A percentile compares a stretch with the other conserved stretches of the same genome.
phyloP scores from a whole-genome alignment of 2,797 vertebrate genomes.

The Bryconaethiops microstoma region DNA sequence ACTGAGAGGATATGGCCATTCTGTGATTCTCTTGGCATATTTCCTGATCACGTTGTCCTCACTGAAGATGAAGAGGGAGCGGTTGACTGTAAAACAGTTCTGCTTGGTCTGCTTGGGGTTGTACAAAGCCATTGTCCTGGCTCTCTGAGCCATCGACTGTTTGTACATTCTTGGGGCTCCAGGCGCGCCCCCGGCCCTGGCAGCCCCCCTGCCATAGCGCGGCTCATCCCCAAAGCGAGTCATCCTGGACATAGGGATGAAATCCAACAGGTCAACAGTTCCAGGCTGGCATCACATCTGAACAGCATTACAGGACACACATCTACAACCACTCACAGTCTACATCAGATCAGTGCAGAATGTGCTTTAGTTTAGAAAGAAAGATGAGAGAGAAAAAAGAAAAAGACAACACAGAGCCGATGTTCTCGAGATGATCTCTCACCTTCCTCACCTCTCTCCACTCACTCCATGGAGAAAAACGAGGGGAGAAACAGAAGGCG shows the following conservation, averaged over 20 bases:
- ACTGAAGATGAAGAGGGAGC: constrained; percentile 98
- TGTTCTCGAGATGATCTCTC: constrained; percentile 30
- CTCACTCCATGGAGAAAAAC: constrained; percentile 65
- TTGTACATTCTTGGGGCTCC: constrained; percentile 96
- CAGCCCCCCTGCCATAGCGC: constrained; percentile 82
- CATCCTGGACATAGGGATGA: constrained; percentile 86
- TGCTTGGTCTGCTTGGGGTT: constrained; percentile 98
- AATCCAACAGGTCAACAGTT: constrained; percentile 83
- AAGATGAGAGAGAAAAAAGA: constrained; percentile 29
- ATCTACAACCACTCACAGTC: constrained; percentile 67
- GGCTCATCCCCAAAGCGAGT: constrained; percentile 94
- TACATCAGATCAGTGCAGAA: constrained; percentile 24
- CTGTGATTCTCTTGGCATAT: constrained; percentile 97
- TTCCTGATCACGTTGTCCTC: constrained; percentile 99
- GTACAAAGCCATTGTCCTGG: constrained; percentile 98
- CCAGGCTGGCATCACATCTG: constrained; percentile 79
- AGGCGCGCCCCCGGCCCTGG: constrained; percentile 83
- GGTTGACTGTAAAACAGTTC: constrained; percentile 98
- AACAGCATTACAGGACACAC: constrained; percentile 81
- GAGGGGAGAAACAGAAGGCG: constrained; percentile 8
- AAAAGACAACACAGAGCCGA: not conserved
- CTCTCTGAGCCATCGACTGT: constrained; percentile 97
- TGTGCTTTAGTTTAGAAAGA: no score
- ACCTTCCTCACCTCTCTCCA: constrained; percentile 56
- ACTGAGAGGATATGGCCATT: constrained; percentile 99